Conservation (phyloP, 2,888 invertebrate species). For the Sarcophaga carnaria region DNA sequence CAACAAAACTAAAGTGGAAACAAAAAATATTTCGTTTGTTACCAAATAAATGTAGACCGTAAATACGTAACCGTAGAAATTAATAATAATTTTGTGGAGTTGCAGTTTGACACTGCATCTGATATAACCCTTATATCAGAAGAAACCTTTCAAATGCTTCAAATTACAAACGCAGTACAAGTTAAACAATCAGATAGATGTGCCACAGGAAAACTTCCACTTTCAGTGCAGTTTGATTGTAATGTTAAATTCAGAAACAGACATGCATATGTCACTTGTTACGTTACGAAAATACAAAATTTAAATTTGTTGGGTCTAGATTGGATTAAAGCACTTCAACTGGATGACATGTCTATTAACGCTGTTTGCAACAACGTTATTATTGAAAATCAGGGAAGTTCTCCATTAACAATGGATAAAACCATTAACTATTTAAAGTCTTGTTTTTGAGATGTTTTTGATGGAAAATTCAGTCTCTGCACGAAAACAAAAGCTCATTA, state of each 20-base stretch:
- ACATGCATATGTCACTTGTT: constrained; percentile 8
- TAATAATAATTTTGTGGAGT: no score
- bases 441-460: constrained; percentile 39
- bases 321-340: no score
- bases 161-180: constrained; percentile 27
- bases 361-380: no score
- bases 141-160: not conserved
- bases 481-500: constrained; percentile 64
- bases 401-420: constrained; percentile 54
- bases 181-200: constrained; percentile 57
- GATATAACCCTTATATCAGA: no score
- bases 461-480: constrained; percentile 57
- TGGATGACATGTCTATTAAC: no score
- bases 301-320: no score
- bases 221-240: constrained; percentile 44
- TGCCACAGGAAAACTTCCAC: constrained; percentile 59
- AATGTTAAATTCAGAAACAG: constrained; percentile 31
- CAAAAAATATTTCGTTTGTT: no score
- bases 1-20: no score
- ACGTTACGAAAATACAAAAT: no score
- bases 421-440: constrained; percentile 56
- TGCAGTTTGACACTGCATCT: no score
- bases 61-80: no score
- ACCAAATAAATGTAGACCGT: no score
- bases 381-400: not conserved